Evolutionary conservation across 64 coral and sea anemone species (phyloP).

Genomic region (Astreopora myriophthalma): DNA sequence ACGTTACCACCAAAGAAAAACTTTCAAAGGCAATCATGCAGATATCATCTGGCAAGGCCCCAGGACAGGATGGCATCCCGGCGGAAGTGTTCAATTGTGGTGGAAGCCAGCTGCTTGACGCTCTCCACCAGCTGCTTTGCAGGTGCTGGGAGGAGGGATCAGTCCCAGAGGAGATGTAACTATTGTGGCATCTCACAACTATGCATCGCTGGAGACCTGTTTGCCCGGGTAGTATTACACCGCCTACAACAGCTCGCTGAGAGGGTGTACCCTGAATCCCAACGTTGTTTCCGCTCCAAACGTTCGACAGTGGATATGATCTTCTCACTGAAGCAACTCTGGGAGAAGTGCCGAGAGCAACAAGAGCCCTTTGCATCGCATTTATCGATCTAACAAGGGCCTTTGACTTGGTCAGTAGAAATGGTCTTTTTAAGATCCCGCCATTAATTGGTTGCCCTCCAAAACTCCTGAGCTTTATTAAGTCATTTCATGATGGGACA

Average conservation of each 20-base stretch:
- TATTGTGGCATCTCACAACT: slow-evolving; percentile 13
- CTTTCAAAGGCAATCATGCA: not conserved
- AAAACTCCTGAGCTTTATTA: not conserved
- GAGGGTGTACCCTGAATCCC: not conserved
- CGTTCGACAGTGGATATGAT: not conserved
- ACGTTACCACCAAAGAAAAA: not conserved
- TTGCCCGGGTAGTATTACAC: not conserved
- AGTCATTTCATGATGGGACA: not conserved
- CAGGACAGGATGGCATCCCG: not conserved
- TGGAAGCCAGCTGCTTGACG: not conserved
- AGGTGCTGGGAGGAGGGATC: too few relatives aligned
- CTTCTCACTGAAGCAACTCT: not conserved
- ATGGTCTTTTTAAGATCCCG: not conserved
- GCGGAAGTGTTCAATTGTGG: not conserved
- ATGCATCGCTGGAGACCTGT: not conserved
- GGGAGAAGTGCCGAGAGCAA: slow-evolving; percentile 25
- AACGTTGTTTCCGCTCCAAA: not conserved
- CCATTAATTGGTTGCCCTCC: not conserved
- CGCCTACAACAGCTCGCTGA: slow-evolving; percentile 2
- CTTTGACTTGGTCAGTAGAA: too few relatives aligned
- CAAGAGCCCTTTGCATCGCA: not conserved
- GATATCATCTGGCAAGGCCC: not conserved
- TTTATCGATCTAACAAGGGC: not conserved
- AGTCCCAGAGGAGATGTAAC: not conserved
- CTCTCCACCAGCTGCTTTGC: too few relatives aligned